These are phyloP conservation scores for Formica aserva DNA, from an alignment of 2,888 invertebrate species.

Conservation along the genomic window DNA sequence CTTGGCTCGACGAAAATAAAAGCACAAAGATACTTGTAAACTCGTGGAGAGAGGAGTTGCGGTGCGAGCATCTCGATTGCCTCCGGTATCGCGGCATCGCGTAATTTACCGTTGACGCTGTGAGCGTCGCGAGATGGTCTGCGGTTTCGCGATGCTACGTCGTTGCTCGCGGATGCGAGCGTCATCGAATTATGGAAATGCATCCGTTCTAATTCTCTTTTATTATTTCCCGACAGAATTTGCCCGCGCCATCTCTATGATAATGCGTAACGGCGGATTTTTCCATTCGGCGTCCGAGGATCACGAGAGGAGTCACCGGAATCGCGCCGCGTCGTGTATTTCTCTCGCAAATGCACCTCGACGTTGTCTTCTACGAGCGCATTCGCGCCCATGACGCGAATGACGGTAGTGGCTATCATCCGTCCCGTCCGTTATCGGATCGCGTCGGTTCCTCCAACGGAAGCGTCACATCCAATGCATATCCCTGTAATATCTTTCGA, in stretches of 20 bases:
- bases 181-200: slow-evolving; percentile 76
- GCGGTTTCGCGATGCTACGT: slow-evolving; percentile 3
- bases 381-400: background rate
- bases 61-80: slow-evolving; percentile 30
- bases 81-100: slow-evolving; percentile 43
- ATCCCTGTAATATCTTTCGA: background rate
- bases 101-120: slow-evolving; percentile 65
- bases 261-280: slow-evolving; percentile 66
- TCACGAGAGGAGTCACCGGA: background rate
- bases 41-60: slow-evolving; percentile 9
- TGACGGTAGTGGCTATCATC: slow-evolving; percentile 14
- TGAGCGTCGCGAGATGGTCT: background rate
- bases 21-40: slow-evolving; percentile 22
- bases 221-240: slow-evolving; percentile 71
- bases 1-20: slow-evolving; percentile 14
- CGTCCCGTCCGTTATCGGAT: background rate
- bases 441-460: background rate
- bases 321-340: background rate
- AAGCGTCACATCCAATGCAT: background rate
- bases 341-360: slow-evolving; percentile 4
- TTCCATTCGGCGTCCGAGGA: slow-evolving; percentile 58
- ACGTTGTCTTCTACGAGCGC: background rate
- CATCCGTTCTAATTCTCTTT: slow-evolving; percentile 74
- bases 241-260: slow-evolving; percentile 73
- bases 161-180: slow-evolving; percentile 13